Conservation (phyloP, 2,113 vertebrate genomes). For the Hydrochoerus hydrochaeris region DNA sequence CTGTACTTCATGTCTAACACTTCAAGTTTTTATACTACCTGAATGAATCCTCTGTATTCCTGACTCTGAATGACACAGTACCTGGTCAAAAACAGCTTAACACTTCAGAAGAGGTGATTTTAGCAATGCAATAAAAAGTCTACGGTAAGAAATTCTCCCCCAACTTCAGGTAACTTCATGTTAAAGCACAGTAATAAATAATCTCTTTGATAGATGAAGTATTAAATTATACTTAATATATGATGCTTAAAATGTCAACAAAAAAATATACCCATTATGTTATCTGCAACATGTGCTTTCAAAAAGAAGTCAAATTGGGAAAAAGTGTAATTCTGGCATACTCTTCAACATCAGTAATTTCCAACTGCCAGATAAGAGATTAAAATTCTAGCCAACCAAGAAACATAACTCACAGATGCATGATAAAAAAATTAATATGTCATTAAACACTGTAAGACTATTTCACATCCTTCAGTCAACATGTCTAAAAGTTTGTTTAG, state of each 20-base stretch:
- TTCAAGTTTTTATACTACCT: neutral
- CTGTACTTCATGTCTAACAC: neutral
- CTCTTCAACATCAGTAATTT: slow-evolving; percentile 29
- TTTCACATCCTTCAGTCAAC: neutral
- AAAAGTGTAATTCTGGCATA: neutral
- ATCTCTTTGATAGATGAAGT: neutral
- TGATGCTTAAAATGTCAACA: slow-evolving; percentile 30
- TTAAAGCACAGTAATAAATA: neutral
- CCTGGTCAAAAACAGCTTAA: neutral
- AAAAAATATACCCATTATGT: slow-evolving; percentile 58
- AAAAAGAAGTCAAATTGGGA: slow-evolving; percentile 45
- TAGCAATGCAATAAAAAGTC: neutral
- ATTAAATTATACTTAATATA: neutral
- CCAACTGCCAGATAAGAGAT: slow-evolving; percentile 39
- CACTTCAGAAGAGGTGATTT: neutral
- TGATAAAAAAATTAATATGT: neutral
- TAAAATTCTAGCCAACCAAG: slow-evolving; percentile 43
- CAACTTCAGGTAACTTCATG: neutral
- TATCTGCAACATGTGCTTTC: neutral
- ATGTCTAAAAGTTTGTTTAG: neutral
- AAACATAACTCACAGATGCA: slow-evolving; percentile 10
- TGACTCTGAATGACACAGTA: neutral
- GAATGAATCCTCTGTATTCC: neutral
- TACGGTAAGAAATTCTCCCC: neutral
- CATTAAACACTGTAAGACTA: neutral